Evolutionary conservation across 1,140 invertebrate species (phyloP), one percentile per base, ranked within the genome.

Genomic region (Euglossa dilemma): DNA sequence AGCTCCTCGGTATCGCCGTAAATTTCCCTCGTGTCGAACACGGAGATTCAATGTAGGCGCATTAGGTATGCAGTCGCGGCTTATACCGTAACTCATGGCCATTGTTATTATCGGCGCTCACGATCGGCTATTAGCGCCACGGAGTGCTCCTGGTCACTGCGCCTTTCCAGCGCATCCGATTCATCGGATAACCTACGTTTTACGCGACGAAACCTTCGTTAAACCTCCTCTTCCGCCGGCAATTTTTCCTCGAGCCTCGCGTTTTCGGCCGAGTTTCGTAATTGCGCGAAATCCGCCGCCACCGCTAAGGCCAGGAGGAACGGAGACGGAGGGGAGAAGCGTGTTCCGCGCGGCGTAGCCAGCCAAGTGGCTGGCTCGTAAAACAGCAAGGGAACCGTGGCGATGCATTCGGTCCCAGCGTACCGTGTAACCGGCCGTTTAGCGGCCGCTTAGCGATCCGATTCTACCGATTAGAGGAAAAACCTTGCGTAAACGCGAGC

Each of bases 381-480:
- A 87, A 85, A 79, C 82, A 82, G 54, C 56, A 67, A 70, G 54
- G 73, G 80, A 74, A 57, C 74, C 56, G 61, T 77, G 85, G 43
- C 79, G 80, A 80, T 81, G 86, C 82, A 82, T 81, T 89, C 81
- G 83, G 73, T 82, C 86, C 75, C 88, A 78, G 73, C 77, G 88
- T 85, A 87, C 72, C 87, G 86, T 88, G 89, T 91, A 89, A 92
- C 89, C 56, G 82, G 84, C 85, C 90, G 83, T 91, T 92, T 91
- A 91, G 87, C 83, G 79, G 85, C 70, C 85, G 86, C 84, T 91
- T 89, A 91, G 86, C 87, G 90, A 91, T 92, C 85, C 86, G 89
- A 92, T 92, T 92, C 86, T 89, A 84, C 85, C 85, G 90, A 92
- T 92, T 91, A 89, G 89, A 84, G 87, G 74, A 88, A 91, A 90